Conservation (phyloP, 2,113 vertebrate genomes). For the Prochilodus magdalenae region DNA sequence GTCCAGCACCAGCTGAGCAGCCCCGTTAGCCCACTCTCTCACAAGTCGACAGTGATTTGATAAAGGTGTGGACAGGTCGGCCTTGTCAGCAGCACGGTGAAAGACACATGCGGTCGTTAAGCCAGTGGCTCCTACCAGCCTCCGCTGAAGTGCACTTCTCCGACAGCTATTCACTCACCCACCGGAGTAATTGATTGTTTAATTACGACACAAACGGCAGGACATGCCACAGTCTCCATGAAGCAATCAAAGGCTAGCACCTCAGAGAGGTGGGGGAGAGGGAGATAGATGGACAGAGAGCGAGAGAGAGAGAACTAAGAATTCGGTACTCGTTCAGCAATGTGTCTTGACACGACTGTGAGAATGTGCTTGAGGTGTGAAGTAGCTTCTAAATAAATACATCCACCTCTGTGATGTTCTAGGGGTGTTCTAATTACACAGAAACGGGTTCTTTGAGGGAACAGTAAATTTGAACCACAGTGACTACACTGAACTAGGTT, state of each 20-base stretch:
- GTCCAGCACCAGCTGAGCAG: not conserved
- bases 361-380: too few species aligned
- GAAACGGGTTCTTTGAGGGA: too few species aligned
- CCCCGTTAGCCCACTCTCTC: not conserved
- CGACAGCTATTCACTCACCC: conserved; percentile 40
- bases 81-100: conserved; percentile 9
- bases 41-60: conserved; percentile 15
- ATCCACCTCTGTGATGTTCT: too few species aligned
- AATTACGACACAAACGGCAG: conserved; percentile 31
- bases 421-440: too few species aligned
- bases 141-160: conserved; percentile 7
- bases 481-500: too few species aligned
- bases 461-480: too few species aligned
- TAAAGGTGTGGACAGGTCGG: conserved; percentile 23
- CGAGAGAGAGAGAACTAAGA: not conserved
- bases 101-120: conserved; percentile 28
- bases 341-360: not conserved
- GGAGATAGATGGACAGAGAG: not conserved
- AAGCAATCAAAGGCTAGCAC: not conserved
- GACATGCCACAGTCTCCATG: not conserved
- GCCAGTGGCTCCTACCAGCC: not conserved
- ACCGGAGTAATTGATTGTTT: conserved; percentile 45
- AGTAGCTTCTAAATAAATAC: too few species aligned
- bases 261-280: not conserved
- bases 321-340: not conserved